Conservation (phyloP, 2,113 vertebrate species). For the Butastur rufipennis region DNA sequence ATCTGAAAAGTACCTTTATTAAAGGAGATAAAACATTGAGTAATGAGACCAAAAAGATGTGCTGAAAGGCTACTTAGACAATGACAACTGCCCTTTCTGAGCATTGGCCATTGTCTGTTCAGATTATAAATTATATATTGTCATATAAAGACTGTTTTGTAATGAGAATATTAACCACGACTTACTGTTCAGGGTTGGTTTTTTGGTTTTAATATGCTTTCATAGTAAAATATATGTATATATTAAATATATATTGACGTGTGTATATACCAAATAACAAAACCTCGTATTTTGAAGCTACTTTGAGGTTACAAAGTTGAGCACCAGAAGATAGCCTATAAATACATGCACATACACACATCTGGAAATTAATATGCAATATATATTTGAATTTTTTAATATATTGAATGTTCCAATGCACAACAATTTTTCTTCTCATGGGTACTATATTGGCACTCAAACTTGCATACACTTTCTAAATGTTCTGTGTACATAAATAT, state of each 20-base stretch:
- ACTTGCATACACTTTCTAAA: background rate
- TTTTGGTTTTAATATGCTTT: background rate
- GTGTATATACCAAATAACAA: background rate
- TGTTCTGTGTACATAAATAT: background rate
- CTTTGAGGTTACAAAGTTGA: background rate
- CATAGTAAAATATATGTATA: background rate
- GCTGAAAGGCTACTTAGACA: background rate
- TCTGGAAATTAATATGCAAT: background rate
- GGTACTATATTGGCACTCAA: background rate
- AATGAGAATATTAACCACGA: background rate
- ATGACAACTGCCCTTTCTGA: background rate
- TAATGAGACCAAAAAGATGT: background rate
- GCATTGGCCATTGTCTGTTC: background rate
- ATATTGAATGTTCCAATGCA: background rate
- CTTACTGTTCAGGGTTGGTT: background rate
- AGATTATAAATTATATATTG: background rate
- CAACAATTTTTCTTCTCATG: background rate
- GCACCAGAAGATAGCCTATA: background rate
- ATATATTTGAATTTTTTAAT: background rate
- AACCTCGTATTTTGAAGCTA: background rate
- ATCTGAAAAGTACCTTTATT: background rate
- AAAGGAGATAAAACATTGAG: background rate
- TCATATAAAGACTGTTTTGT: background rate
- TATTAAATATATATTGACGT: background rate
- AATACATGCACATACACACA: background rate